Evolutionary conservation across 2,888 invertebrate species (phyloP), one percentile per base, ranked within the genome.

Genomic region (Polyploca ridens): DNA sequence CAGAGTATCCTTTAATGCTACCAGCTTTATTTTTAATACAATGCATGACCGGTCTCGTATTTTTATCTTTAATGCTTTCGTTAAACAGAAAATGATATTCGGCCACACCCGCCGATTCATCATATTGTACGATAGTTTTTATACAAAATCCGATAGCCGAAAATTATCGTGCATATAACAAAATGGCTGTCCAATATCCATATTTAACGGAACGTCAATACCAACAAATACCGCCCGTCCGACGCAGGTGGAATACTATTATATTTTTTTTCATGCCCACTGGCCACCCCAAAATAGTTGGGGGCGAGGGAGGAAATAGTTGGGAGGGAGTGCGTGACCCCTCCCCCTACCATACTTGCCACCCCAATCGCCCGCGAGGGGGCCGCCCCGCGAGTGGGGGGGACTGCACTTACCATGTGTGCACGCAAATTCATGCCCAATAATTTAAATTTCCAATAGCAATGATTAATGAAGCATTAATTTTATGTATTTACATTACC

Each of bases 391-490:
- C 74, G 67, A 68, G 49, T 27, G 27, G 70, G 73, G 82, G 81
- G 76, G 78, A 74, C 67, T 86, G 90, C 90, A 90, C 84, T 85
- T 76, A 83, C 83, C 91, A 84, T 91, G 90, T 91, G 89, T 93
- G 92, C 90, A 91, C 93, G 91, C 91, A 91, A 90, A 90, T 90
- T 91, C 89, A 83, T 84, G 88, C 85, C 86, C 90, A 89, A 93
- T 93, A 91, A 93, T 93, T 93, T 92, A 93, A 94, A 93, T 93
- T 93, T 90, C 86, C 85, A 88, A 91, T 89, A 83, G 85, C 84
- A 82, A 85, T 90, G 90, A 91, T 91, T 89, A 90, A 90, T 88
- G 86, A 83, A 82, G 84, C 85, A 88, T 87, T 89, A 87, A 90
- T 87, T 86, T 83, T 83, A 82, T 85, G 82, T 81, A 79, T 77